Evolutionary conservation across 2,113 vertebrate genomes (phyloP).

Genomic region (Hippocampus comes): DNA sequence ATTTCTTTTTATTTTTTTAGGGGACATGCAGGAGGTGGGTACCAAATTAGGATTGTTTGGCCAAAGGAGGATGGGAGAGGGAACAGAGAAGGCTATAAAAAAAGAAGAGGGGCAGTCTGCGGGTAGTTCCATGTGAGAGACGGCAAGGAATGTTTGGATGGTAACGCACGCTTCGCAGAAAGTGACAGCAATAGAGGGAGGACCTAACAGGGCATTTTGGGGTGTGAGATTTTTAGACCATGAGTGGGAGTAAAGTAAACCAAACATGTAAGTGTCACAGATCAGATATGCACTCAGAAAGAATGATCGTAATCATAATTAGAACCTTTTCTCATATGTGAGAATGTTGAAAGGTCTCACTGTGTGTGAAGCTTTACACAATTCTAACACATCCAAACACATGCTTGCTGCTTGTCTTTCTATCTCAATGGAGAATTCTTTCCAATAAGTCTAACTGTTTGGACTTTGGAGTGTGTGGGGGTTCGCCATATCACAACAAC

Average conservation of each 20-base stretch:
- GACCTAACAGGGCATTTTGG: conserved; percentile 18
- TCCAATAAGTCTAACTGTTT: conserved; percentile 32
- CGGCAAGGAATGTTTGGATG: conserved; percentile 61
- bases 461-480: conserved; percentile 39
- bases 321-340: too few relatives aligned
- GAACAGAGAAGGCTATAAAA: conserved; percentile 47
- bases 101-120: conserved; percentile 27
- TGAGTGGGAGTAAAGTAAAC: conserved; percentile 6
- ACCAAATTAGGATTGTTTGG: conserved; percentile 20
- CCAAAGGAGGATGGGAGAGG: conserved; percentile 23
- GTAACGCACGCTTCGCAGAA: conserved; percentile 25
- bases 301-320: not conserved
- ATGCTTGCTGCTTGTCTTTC: conserved; percentile 8
- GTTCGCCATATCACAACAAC: not conserved
- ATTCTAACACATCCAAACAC: not conserved
- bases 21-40: conserved; percentile 29
- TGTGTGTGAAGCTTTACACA: not conserved
- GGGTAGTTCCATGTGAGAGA: conserved; percentile 62
- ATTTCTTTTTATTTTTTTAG: not conserved
- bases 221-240: conserved; percentile 18
- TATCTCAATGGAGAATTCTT: conserved; percentile 41
- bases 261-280: not conserved
- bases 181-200: conserved; percentile 6
- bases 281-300: not conserved
- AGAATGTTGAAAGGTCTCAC: too few relatives aligned